A percentile compares a stretch with the other conserved stretches of the same genome.
Evolutionary conservation across 2,888 invertebrate species (phyloP).

Genomic region (Theretra japonica): DNA sequence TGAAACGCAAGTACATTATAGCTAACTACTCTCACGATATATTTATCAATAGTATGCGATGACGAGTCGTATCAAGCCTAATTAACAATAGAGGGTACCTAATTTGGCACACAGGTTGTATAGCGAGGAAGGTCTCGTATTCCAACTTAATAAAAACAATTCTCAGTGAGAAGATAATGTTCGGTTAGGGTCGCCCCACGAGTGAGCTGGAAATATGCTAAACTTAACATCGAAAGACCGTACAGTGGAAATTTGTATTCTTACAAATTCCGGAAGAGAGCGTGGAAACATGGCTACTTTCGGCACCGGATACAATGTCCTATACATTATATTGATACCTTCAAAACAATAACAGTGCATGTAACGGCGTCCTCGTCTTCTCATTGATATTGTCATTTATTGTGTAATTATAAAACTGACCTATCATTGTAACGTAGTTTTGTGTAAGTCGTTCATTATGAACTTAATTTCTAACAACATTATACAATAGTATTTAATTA

Average conservation of each 20-base stretch:
- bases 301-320: background rate
- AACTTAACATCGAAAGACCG: background rate
- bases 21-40: conserved; percentile 78
- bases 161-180: conserved; percentile 2
- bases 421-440: conserved; percentile 47
- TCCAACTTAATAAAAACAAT: conserved; percentile 42
- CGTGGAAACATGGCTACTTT: too few relatives aligned
- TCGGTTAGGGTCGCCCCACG: background rate
- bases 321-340: background rate
- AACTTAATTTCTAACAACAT: conserved; percentile 56
- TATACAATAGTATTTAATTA: conserved; percentile 33
- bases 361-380: conserved; percentile 38
- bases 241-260: too few relatives aligned
- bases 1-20: conserved; percentile 76
- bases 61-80: conserved; percentile 49
- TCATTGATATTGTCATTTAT: conserved; percentile 54
- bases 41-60: conserved; percentile 59
- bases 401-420: conserved; percentile 55
- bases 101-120: conserved; percentile 76
- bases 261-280: background rate
- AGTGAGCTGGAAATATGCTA: background rate
- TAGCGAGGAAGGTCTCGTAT: conserved; percentile 31
- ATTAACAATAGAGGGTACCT: conserved; percentile 60
- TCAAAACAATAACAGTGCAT: background rate
- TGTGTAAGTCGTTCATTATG: conserved; percentile 54